Evolutionary conservation across 2,113 vertebrate species (phyloP).

Genomic region (Cyanoliseus patagonus): DNA sequence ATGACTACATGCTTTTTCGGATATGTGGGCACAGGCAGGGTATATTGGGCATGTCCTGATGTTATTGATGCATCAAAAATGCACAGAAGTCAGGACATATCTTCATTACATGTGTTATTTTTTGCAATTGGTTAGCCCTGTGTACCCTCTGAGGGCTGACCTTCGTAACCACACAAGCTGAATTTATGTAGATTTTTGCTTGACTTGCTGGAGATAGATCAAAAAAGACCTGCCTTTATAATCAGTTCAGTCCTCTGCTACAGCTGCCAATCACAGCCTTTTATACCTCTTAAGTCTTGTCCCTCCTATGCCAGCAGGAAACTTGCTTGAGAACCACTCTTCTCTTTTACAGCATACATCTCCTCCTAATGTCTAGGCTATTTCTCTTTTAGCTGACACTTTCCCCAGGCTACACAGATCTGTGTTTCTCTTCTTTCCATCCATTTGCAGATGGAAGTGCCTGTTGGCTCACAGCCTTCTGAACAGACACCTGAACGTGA

Average conservation of each 20-base stretch:
- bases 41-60: neutral
- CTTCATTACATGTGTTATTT: neutral
- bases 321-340: neutral
- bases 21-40: rapidly evolving
- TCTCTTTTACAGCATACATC: neutral
- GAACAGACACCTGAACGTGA: neutral
- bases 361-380: neutral
- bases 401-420: neutral
- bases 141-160: neutral
- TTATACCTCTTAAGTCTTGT: neutral
- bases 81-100: neutral
- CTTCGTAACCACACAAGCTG: neutral
- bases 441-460: neutral
- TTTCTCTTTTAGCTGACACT: neutral
- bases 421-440: neutral
- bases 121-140: neutral
- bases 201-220: neutral
- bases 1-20: neutral
- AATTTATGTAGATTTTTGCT: neutral
- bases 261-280: neutral
- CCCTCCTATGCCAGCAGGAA: neutral
- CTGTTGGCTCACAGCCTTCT: neutral
- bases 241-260: neutral
- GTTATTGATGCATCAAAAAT: neutral
- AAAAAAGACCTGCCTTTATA: neutral